Evolutionary conservation across 2,888 invertebrate species (phyloP).

Genomic region (Eilema caniola): DNA sequence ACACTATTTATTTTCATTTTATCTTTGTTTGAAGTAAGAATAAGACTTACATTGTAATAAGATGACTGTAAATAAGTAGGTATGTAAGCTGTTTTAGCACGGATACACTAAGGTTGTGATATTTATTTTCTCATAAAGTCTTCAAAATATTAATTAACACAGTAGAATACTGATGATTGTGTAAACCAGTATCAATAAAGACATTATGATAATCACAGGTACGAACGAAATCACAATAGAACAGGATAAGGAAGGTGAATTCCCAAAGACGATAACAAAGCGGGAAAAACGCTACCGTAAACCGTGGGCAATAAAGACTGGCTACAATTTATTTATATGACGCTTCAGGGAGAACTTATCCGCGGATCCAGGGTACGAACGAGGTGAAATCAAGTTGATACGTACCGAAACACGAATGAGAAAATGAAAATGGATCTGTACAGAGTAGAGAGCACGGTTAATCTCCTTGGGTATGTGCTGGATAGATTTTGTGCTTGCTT

Average conservation of each 20-base stretch:
- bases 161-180: too few relatives aligned
- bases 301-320: conserved; percentile 83
- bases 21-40: too few relatives aligned
- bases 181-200: conserved; percentile 48
- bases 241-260: conserved; percentile 74
- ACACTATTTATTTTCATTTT: too few relatives aligned
- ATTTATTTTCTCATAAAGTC: too few relatives aligned
- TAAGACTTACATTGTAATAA: too few relatives aligned
- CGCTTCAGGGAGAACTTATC: conserved; percentile 84
- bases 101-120: too few relatives aligned
- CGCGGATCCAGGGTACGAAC: conserved; percentile 73
- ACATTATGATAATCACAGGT: conserved; percentile 79
- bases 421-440: conserved; percentile 70
- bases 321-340: conserved; percentile 87
- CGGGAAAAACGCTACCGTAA: conserved; percentile 80
- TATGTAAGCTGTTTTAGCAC: too few relatives aligned
- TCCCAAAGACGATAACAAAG: conserved; percentile 78
- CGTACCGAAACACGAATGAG: conserved; percentile 72
- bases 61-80: too few relatives aligned
- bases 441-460: conserved; percentile 66
- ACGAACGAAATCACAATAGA: conserved; percentile 76
- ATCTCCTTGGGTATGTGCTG: conserved; percentile 56
- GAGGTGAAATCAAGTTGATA: conserved; percentile 84
- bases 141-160: too few relatives aligned
- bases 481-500: conserved; percentile 43